A percentile compares a stretch with the other conserved stretches of the same genome.
These are phyloP conservation scores for Magallana gigas DNA, from an alignment of 1,140 invertebrate species.

Conservation along the genomic window DNA sequence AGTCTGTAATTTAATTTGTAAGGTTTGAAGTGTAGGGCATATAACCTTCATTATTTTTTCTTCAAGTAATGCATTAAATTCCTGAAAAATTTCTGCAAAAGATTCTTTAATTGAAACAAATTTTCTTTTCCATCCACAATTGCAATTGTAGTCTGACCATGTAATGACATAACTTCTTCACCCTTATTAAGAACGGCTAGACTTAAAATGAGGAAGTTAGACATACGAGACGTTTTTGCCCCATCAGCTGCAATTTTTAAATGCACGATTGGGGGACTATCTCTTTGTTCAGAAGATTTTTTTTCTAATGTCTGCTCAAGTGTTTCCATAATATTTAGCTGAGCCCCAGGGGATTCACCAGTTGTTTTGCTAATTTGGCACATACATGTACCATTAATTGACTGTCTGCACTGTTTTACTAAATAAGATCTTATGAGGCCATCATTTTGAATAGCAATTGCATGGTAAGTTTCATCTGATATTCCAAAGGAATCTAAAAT, in stretches of 20 bases:
- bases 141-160: slow-evolving; percentile 36
- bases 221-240: slow-evolving; percentile 46
- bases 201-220: slow-evolving; percentile 40
- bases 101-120: slow-evolving; percentile 23
- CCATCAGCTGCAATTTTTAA: slow-evolving; percentile 49
- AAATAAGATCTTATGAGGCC: neutral
- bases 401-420: neutral
- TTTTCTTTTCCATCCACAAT: slow-evolving; percentile 41
- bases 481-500: slow-evolving; percentile 3
- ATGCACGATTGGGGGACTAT: neutral
- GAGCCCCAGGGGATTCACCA: slow-evolving; percentile 23
- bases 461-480: slow-evolving; percentile 6
- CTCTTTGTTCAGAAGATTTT: neutral
- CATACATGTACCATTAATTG: neutral
- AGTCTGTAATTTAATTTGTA: slow-evolving; percentile 5
- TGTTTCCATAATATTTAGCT: slow-evolving; percentile 31
- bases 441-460: neutral
- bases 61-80: slow-evolving; percentile 12
- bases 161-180: slow-evolving; percentile 43
- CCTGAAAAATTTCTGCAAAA: slow-evolving; percentile 37
- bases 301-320: slow-evolving; percentile 29
- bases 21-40: neutral
- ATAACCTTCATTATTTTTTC: neutral
- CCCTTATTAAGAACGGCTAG: slow-evolving; percentile 41
- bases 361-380: slow-evolving; percentile 39